These are phyloP conservation scores for Steinernema feltiae DNA, from an alignment of 1,140 invertebrate genomes.

Conservation along the genomic window DNA sequence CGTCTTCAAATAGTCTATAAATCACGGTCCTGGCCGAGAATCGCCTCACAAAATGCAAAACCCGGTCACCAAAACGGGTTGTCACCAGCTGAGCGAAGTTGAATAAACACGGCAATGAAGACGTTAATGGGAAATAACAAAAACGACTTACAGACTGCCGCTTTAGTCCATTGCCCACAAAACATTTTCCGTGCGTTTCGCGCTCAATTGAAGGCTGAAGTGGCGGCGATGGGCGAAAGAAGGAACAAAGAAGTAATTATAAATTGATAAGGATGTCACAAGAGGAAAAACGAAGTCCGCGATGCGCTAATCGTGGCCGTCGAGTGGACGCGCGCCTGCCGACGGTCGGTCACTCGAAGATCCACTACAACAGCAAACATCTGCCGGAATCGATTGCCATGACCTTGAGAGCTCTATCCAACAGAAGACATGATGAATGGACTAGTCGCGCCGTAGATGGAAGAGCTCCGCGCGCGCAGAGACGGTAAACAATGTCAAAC, in stretches of 20 bases:
- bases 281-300: not conserved
- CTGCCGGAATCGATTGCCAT: constrained; percentile 11
- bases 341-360: not conserved
- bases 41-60: not conserved
- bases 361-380: constrained; percentile 6
- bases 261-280: not conserved
- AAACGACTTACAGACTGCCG: not conserved
- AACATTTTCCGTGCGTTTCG: not conserved
- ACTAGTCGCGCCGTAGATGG: not conserved
- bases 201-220: not conserved
- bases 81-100: not conserved
- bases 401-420: not conserved
- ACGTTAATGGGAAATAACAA: not conserved
- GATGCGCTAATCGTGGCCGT: not conserved
- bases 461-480: not conserved
- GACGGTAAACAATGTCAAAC: constrained; percentile 6
- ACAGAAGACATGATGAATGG: not conserved
- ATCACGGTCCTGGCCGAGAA: not conserved
- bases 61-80: not conserved
- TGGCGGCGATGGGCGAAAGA: not conserved
- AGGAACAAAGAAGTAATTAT: not conserved
- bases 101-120: not conserved
- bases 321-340: constrained; percentile 5
- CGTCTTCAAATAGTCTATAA: not conserved
- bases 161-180: not conserved